Conservation (phyloP, 2,888 invertebrate species). For the Drosophila tripunctata region DNA sequence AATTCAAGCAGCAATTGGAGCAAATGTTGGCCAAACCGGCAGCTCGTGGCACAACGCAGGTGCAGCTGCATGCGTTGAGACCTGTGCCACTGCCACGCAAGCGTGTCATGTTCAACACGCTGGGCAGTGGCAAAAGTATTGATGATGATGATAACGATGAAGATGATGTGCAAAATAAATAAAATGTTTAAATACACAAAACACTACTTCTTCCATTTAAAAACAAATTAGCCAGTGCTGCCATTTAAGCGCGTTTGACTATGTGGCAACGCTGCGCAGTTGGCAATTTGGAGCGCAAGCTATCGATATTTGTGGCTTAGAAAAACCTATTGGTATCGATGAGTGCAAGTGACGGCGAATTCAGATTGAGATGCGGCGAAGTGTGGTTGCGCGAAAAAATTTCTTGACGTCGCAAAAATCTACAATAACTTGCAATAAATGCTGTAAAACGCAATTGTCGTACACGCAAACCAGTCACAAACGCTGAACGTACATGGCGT, state of each 20-base stretch:
- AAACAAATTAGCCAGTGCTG: not conserved
- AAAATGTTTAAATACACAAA: not conserved
- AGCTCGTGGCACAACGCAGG: conserved; percentile 32
- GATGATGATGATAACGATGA: conserved; percentile 39
- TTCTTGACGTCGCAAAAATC: conserved; percentile 62
- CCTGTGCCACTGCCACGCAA: conserved; percentile 83
- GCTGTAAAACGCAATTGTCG: conserved; percentile 55
- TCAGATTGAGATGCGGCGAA: conserved; percentile 60
- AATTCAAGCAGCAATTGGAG: conserved; percentile 77
- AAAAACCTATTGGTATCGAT: conserved; percentile 37
- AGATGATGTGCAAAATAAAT: conserved; percentile 5
- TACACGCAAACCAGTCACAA: conserved; percentile 55
- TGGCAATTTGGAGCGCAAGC: not conserved
- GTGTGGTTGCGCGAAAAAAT: conserved; percentile 63
- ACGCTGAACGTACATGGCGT: conserved; percentile 64
- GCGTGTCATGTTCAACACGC: conserved; percentile 80
- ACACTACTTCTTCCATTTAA: not conserved
- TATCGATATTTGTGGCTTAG: conserved; percentile 39
- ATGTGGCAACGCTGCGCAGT: conserved; percentile 11
- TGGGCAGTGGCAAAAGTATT: conserved; percentile 28
- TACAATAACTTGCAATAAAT: conserved; percentile 57
- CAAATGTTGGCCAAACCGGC: conserved; percentile 68
- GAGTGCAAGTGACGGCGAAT: conserved; percentile 38
- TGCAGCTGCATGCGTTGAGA: conserved; percentile 21
- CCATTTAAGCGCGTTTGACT: not conserved